These are phyloP conservation scores for Limnephilus lunatus DNA, from an alignment of 2,888 invertebrate species.

Conservation along the genomic window DNA sequence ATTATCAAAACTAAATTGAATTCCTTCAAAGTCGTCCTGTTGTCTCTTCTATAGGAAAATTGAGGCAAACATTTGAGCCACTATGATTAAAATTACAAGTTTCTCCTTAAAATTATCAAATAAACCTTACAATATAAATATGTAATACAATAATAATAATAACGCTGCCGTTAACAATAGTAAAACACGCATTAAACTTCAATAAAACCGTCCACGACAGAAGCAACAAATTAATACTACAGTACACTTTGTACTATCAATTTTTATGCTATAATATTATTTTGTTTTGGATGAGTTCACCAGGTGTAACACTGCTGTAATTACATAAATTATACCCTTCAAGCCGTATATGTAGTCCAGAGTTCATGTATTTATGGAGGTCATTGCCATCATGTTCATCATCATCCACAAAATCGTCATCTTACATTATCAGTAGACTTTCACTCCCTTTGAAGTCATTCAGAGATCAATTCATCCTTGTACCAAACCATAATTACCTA, in stretches of 20 bases:
- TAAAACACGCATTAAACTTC: not conserved
- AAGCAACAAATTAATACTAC: slow-evolving; percentile 32
- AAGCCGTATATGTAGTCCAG: not conserved
- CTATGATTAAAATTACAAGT: not conserved
- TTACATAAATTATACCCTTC: not conserved
- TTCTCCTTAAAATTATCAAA: slow-evolving; percentile 40
- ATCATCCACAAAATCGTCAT: not conserved
- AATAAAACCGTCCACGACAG: slow-evolving; percentile 11
- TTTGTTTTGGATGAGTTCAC: not conserved
- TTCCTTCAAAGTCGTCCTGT: not conserved
- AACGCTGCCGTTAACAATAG: slow-evolving; percentile 5
- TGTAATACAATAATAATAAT: slow-evolving; percentile 9
- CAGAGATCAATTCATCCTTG: not conserved
- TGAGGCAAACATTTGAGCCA: slow-evolving; percentile 42
- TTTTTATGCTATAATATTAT: slow-evolving; percentile 4
- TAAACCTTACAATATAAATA: slow-evolving; percentile 24
- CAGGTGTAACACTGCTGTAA: not conserved
- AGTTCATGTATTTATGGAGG: not conserved
- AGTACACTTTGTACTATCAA: slow-evolving; percentile 20
- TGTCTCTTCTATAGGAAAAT: slow-evolving; percentile 24
- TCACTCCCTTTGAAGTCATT: not conserved
- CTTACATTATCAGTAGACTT: not conserved
- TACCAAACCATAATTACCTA: not conserved
- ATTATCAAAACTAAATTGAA: slow-evolving; percentile 15
- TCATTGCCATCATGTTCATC: not conserved